Conservation (phyloP, 2,113 vertebrate genomes). For the Microcebus lehilahytsara region DNA sequence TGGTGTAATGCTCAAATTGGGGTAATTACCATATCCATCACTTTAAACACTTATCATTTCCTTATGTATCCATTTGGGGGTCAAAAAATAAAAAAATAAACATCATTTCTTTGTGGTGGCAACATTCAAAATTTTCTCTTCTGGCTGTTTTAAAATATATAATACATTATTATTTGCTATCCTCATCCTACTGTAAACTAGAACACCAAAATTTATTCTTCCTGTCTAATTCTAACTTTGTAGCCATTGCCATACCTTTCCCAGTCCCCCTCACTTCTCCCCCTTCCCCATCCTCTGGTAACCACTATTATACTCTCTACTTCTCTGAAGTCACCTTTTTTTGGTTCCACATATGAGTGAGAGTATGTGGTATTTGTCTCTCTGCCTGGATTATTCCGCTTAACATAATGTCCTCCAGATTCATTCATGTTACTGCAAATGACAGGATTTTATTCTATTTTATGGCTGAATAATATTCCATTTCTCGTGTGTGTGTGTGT, state of each 20-base stretch:
- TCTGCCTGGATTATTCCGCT: background rate
- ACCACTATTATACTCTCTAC: background rate
- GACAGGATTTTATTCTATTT: background rate
- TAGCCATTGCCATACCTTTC: background rate
- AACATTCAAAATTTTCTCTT: background rate
- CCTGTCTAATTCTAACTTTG: background rate
- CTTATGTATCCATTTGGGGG: too few relatives aligned
- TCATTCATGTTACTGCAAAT: background rate
- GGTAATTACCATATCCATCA: background rate
- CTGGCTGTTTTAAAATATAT: background rate
- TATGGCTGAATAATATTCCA: background rate
- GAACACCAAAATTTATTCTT: background rate
- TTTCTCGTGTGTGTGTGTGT: too few relatives aligned
- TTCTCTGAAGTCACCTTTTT: background rate
- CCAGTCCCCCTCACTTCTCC: background rate
- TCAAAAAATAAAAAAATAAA: too few relatives aligned
- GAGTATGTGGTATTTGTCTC: background rate
- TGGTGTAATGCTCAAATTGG: background rate
- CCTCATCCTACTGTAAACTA: background rate
- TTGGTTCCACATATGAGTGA: background rate
- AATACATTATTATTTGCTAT: background rate
- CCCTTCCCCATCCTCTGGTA: background rate
- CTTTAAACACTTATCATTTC: background rate
- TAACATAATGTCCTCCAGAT: background rate
- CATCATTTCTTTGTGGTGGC: background rate